These are phyloP conservation scores for Ditylenchus weischeri DNA, from an alignment of 2,888 invertebrate species.

Conservation along the genomic window DNA sequence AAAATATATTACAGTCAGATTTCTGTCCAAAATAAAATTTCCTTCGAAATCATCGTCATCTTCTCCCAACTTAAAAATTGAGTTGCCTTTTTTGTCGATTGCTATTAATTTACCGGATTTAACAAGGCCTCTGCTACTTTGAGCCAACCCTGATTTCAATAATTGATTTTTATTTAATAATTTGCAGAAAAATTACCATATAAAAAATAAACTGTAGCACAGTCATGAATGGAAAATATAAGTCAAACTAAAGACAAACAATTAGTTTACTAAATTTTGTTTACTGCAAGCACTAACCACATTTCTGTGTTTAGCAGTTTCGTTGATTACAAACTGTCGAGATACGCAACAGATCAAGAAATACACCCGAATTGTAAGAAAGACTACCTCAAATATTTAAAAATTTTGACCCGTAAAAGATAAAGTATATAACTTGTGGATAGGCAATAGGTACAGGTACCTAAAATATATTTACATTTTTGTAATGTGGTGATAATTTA, in stretches of 20 bases:
- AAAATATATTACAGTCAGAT: slow-evolving; percentile 15
- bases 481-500: not conserved
- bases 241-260: not conserved
- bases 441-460: slow-evolving; percentile 35
- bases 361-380: slow-evolving; percentile 47
- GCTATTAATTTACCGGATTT: slow-evolving; percentile 35
- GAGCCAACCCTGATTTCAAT: slow-evolving; percentile 47
- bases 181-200: too few relatives aligned
- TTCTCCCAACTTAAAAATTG: slow-evolving; percentile 37
- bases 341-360: slow-evolving; percentile 48
- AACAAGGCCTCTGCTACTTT: slow-evolving; percentile 52
- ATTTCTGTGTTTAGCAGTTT: slow-evolving; percentile 3
- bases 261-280: not conserved
- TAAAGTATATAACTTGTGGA: slow-evolving; percentile 36
- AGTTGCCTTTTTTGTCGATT: too few relatives aligned
- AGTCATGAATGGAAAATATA: slow-evolving; percentile 50
- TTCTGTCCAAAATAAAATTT: slow-evolving; percentile 29
- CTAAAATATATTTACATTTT: not conserved
- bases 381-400: slow-evolving; percentile 25
- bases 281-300: not conserved
- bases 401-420: too few relatives aligned
- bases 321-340: slow-evolving; percentile 35
- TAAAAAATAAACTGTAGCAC: too few relatives aligned
- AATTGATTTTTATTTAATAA: slow-evolving; percentile 38
- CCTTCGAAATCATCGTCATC: slow-evolving; percentile 52